phyloP scores from a whole-genome alignment of 2,797 vertebrate genomes.

The Dendrocincla fuliginosa region DNA sequence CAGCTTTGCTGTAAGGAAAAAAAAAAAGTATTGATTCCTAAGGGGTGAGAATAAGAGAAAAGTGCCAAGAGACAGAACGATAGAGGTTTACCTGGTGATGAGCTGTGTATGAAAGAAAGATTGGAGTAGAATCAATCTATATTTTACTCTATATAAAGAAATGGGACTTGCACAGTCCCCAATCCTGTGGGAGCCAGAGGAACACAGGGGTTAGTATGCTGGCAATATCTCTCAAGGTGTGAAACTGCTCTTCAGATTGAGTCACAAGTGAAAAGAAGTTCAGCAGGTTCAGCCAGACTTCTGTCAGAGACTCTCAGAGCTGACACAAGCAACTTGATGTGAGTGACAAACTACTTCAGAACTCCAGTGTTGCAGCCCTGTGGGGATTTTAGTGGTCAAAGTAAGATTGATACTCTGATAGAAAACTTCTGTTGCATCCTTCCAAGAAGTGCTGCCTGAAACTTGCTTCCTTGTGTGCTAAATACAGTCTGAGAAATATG shows the following conservation, averaged over 20 bases:
- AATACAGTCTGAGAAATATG: not conserved
- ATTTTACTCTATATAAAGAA: not conserved
- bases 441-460: not conserved
- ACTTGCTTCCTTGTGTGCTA: not conserved
- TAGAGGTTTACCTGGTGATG: not conserved
- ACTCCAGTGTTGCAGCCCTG: not conserved
- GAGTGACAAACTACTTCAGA: not conserved
- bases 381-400: not conserved
- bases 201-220: not conserved
- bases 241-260: conserved; percentile 2
- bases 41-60: not conserved
- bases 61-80: not conserved
- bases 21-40: not conserved
- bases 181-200: not conserved
- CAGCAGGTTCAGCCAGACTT: conserved; percentile 19
- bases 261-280: conserved; percentile 34
- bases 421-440: not conserved
- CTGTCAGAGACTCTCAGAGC: not conserved
- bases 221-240: not conserved
- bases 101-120: not conserved
- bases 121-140: not conserved
- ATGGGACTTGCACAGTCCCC: not conserved
- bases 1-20: not conserved
- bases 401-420: not conserved
- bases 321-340: not conserved